phyloP scores from a whole-genome alignment of 2,888 invertebrate genomes.

The Hybos culiciformis region DNA sequence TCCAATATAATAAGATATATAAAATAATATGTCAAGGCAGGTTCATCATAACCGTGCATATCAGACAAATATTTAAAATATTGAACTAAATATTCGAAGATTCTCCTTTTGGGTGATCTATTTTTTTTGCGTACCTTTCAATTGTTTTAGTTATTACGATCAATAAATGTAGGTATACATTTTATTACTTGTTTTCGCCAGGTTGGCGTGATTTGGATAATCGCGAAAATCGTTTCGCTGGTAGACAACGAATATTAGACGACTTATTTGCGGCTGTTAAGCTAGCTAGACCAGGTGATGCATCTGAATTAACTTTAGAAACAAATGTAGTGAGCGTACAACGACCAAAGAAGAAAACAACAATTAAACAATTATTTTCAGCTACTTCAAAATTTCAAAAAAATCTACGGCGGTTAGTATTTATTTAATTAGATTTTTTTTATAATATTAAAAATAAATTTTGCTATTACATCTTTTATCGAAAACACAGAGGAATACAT shows the following conservation, averaged over 20 bases:
- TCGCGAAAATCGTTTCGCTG: slow-evolving; percentile 51
- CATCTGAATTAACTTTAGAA: slow-evolving; percentile 53
- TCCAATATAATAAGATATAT: not conserved
- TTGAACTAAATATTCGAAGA: too few species aligned
- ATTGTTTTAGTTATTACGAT: not conserved
- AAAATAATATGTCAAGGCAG: not conserved
- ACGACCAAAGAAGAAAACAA: slow-evolving; percentile 70
- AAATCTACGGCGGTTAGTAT: slow-evolving; percentile 58
- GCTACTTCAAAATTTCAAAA: slow-evolving; percentile 96
- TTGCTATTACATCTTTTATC: slow-evolving; percentile 7
- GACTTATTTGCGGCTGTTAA: slow-evolving; percentile 59
- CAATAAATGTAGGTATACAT: slow-evolving; percentile 1
- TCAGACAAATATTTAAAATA: not conserved
- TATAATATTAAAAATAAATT: not conserved
- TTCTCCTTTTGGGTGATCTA: not conserved
- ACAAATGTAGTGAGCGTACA: slow-evolving; percentile 47
- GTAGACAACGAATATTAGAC: slow-evolving; percentile 57
- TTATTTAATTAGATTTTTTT: not conserved
- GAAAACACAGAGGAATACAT: slow-evolving; percentile 69
- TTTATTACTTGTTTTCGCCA: slow-evolving; percentile 22
- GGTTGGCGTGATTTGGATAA: slow-evolving; percentile 78
- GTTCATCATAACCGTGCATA: not conserved
- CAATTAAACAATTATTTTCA: slow-evolving; percentile 87
- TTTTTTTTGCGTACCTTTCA: not conserved
- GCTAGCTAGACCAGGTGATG: slow-evolving; percentile 42